A percentile compares a stretch with the other conserved stretches of the same genome.
phyloP scores from a whole-genome alignment of 2,888 invertebrate species.

The Pachydiplax longipennis region DNA sequence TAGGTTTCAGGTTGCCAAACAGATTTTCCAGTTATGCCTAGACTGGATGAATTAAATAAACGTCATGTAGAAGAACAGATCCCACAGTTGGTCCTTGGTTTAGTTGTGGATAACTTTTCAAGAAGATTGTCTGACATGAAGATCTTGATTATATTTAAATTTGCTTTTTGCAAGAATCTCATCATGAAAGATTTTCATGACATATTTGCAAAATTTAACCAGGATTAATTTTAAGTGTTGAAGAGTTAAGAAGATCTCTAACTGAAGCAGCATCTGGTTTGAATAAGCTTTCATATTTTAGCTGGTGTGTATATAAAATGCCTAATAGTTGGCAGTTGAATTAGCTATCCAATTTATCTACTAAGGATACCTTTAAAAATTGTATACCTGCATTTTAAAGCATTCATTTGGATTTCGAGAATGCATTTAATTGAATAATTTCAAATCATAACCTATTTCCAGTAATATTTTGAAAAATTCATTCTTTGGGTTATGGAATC shows the following conservation, averaged over 20 bases:
- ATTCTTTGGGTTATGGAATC: neutral
- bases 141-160: slow-evolving; percentile 11
- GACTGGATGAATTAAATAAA: slow-evolving; percentile 15
- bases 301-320: slow-evolving; percentile 14
- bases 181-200: neutral
- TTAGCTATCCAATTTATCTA: slow-evolving; percentile 14
- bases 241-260: neutral
- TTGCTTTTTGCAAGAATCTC: slow-evolving; percentile 9
- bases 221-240: neutral
- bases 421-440: neutral
- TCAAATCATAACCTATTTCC: neutral
- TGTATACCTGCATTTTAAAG: neutral
- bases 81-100: slow-evolving; percentile 21
- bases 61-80: neutral
- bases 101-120: slow-evolving; percentile 1
- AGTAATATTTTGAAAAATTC: neutral
- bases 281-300: slow-evolving; percentile 21
- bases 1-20: neutral
- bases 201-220: neutral
- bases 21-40: neutral
- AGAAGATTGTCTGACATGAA: slow-evolving; percentile 2
- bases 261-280: neutral
- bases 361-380: neutral
- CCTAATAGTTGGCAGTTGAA: slow-evolving; percentile 22
- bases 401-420: slow-evolving; percentile 1